Evolutionary conservation across 2,888 invertebrate species (phyloP), one percentile per base, ranked within the genome.

Genomic region (Prostheceraeus crozeri): DNA sequence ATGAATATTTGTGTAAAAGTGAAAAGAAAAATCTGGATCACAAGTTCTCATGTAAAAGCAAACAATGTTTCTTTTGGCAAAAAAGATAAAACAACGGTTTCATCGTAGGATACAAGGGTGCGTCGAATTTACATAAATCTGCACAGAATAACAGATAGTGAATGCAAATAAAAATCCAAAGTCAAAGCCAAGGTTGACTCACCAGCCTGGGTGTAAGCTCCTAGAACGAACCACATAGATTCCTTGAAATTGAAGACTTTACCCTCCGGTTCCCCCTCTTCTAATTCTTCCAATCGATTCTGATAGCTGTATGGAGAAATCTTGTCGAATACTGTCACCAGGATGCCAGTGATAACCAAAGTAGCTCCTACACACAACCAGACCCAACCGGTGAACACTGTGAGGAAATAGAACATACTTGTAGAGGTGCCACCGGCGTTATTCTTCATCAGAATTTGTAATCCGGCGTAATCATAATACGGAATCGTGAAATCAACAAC

Each of bases 351-450:
- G 0, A 85, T 80, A 2, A 55, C 51, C 16, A 89, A 74, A 0
- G 89, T 87, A 0, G 83, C 88, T 1, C 89, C 83, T 60, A 90
- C 89, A 48, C 69, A 86, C 8, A 87, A 73, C 89, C 89, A 89
- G 1, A 90, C 89, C 2, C 6, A 36, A 0, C 85, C 78, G 1
- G 85, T 82, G 3, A 90, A 79, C 0, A 90, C 90, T 0, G 88
- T 89, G 87, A 89, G 89, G 77, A 90, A 90, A 76, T 89, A 89
- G 76, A 90, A 89, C 0, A 89, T 79, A 0, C 88, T 87, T 0
- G 87, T 86, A 72, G 85, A 16, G 36, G 36, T 23, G 36, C 36
- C 36, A 23, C 36, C 36, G n/a, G n/a, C 84, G 0, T 85, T 80
- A 68, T 88, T 87, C 2, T 88, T 81, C 75, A 89, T 89, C 0